A percentile compares a stretch with the other conserved stretches of the same genome.
Evolutionary conservation across 2,113 vertebrate species (phyloP).

Genomic region (Sus scrofa): T2T-Sscrofa CM000812.6:168548501-168549000

Average conservation of each 20-base stretch:
- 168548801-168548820: constrained; percentile 49
- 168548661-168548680: background rate
- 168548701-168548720: background rate
- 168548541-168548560: background rate
- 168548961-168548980: background rate
- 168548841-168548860: background rate
- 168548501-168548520: background rate
- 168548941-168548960: background rate
- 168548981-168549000: background rate
- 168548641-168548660: background rate
- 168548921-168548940: background rate
- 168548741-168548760: background rate
- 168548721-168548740: background rate
- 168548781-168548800: constrained; percentile 21
- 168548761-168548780: background rate
- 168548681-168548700: background rate
- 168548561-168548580: background rate
- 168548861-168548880: constrained; percentile 52
- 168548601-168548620: background rate
- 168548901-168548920: constrained; percentile 17
- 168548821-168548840: constrained; percentile 59
- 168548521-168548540: background rate
- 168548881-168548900: constrained; percentile 47
- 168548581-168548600: background rate
- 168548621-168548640: background rate